Evolutionary conservation across 2,888 invertebrate species (phyloP), one percentile per base, ranked within the genome.

Genomic region (Glaucopsyche alexis): DNA sequence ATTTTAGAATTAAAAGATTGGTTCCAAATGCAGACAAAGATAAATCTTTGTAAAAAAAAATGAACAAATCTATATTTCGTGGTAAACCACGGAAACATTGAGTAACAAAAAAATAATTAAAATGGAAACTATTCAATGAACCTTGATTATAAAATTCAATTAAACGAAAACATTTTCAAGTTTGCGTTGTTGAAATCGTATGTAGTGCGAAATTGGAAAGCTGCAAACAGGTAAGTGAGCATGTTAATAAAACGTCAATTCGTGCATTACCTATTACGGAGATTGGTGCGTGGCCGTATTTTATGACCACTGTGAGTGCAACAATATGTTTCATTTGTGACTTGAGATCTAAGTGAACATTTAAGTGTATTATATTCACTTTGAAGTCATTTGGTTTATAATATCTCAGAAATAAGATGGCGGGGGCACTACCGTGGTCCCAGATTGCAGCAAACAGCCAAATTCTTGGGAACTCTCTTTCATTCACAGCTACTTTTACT

Each of bases 401-500:
- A 9, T 9, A 16, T 29, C 0, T 29, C 9, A 52, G 52, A 52
- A 16, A 52, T 14, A 64, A n/a, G n/a, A n/a, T n/a, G n/a, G n/a
- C n/a, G n/a, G n/a, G n/a, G n/a, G n/a, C n/a, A n/a, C n/a, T n/a
- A n/a, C n/a, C n/a, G n/a, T n/a, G n/a, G 14, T 8, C 13, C 40
- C n/a, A 29, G 1, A 66, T 66, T n/a, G 8, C 42, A n/a, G 66
- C 14, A 11, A n/a, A 66, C 14, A 7, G 9, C 7, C 29, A 14
- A 76, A 81, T 79, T 82, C 79, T 77, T 80, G 82, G 84, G 81
- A 80, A 79, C 77, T 79, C 80, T 19, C 75, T 78, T 82, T 85
- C 90, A 90, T 91, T 91, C 90, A 91, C 87, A 88, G 85, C 85
- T 74, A 83, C n/a, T n/a, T n/a, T n/a, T n/a, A n/a, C n/a, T 80